Conservation (phyloP, 1,140 invertebrate species). For the Planococcus citri region DNA sequence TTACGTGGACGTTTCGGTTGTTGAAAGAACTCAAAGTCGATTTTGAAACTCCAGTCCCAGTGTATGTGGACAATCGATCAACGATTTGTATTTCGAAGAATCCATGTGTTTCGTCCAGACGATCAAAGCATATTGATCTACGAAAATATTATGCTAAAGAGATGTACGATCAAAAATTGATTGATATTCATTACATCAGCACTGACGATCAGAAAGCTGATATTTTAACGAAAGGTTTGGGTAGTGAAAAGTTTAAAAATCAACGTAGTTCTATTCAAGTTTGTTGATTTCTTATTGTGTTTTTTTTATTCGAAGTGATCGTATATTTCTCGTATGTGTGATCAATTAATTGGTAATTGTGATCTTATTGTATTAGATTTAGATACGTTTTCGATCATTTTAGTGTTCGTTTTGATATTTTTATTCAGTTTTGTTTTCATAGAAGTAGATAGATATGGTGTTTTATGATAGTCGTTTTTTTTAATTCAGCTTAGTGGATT, state of each 20-base stretch:
- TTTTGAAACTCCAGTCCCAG: neutral
- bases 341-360: no score
- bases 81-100: constrained; percentile 24
- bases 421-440: no score
- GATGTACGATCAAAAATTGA: neutral
- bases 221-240: neutral
- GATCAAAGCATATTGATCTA: constrained; percentile 30
- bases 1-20: neutral
- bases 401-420: no score
- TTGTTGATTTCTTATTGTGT: no score
- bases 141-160: constrained; percentile 25
- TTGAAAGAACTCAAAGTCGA: constrained; percentile 13
- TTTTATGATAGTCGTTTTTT: no score
- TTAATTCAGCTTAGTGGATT: no score
- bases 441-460: no score
- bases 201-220: neutral
- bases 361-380: no score
- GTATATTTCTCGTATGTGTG: no score
- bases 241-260: neutral
- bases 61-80: constrained; percentile 22
- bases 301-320: no score
- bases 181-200: neutral
- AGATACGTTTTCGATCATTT: no score
- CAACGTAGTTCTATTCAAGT: no score
- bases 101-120: constrained; percentile 29